phyloP scores from a whole-genome alignment of 2,113 vertebrate species.

The Murina feae region DNA sequence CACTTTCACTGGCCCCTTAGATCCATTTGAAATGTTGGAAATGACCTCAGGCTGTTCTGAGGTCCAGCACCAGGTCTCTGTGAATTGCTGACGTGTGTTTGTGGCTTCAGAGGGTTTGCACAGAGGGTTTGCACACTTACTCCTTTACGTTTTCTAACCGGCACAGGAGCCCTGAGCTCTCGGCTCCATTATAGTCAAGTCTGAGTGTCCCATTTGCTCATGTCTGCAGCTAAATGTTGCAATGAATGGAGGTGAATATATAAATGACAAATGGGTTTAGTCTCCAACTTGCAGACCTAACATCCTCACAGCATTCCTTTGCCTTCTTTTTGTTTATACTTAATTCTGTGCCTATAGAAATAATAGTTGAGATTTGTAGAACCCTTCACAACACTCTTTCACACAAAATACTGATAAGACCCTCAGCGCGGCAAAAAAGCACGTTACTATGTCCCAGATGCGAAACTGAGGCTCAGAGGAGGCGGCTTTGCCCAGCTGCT shows the following conservation, averaged over 20 bases:
- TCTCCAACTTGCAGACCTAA: background rate
- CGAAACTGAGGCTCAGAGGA: background rate
- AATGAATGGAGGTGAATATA: background rate
- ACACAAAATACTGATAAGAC: background rate
- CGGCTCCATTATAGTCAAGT: background rate
- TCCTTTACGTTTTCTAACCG: background rate
- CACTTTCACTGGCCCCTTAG: background rate
- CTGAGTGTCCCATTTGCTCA: background rate
- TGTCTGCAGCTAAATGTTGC: background rate
- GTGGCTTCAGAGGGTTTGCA: background rate
- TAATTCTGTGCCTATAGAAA: background rate
- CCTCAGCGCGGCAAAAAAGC: background rate
- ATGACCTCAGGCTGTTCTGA: background rate
- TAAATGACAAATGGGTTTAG: background rate
- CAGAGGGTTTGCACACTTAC: background rate
- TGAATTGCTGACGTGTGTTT: background rate
- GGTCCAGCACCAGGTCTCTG: background rate
- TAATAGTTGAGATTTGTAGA: background rate
- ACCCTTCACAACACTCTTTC: background rate
- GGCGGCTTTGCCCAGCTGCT: background rate
- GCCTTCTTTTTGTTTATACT: background rate
- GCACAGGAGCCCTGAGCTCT: background rate
- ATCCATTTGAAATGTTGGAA: conserved; percentile 5
- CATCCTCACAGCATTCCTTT: background rate
- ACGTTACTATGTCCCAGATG: background rate